Conservation (phyloP, 2,113 vertebrate species). For the Phasianus colchicus region DNA sequence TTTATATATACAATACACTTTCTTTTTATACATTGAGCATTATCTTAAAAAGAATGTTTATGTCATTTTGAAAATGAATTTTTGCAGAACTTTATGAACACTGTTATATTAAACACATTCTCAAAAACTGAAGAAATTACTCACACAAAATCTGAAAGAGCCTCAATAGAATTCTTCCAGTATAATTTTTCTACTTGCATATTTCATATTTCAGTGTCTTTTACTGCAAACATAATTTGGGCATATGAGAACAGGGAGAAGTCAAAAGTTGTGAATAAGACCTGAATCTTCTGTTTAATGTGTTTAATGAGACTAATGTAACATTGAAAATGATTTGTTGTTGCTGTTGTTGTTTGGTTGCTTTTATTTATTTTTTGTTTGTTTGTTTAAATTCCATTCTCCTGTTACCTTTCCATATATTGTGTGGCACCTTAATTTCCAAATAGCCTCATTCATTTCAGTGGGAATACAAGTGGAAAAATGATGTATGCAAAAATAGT, state of each 20-base stretch:
- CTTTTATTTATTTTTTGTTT: background rate
- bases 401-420: background rate
- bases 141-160: slow-evolving; percentile 76
- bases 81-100: slow-evolving; percentile 81
- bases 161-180: slow-evolving; percentile 68
- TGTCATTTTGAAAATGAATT: slow-evolving; percentile 77
- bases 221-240: slow-evolving; percentile 60
- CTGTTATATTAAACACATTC: slow-evolving; percentile 82
- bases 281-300: background rate
- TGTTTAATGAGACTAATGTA: background rate
- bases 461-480: background rate
- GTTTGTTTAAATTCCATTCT: background rate
- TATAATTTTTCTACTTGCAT: slow-evolving; percentile 81
- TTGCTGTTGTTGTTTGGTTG: too few relatives aligned
- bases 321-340: background rate
- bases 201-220: slow-evolving; percentile 76
- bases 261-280: slow-evolving; percentile 32
- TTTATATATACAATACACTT: slow-evolving; percentile 71
- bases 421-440: background rate
- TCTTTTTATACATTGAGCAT: slow-evolving; percentile 69
- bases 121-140: slow-evolving; percentile 80
- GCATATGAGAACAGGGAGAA: slow-evolving; percentile 48
- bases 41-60: slow-evolving; percentile 79
- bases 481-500: background rate
- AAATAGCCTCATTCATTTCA: background rate